Conservation (phyloP, 1,140 invertebrate genomes). For the Micrasema minimum region DNA sequence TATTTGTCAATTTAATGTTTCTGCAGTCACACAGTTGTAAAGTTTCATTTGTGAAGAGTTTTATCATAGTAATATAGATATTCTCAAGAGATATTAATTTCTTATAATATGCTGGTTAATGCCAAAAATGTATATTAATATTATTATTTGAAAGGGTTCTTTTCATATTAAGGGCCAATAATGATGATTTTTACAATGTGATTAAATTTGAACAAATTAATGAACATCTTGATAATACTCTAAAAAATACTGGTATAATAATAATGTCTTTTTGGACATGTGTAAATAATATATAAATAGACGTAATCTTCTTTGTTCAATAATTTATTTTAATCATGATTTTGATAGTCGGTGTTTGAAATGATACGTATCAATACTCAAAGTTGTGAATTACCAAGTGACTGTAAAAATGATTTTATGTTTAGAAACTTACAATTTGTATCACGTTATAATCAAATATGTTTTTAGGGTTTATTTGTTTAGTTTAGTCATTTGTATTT, state of each 20-base stretch:
- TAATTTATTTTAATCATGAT: constrained; percentile 53
- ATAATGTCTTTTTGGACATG: constrained; percentile 50
- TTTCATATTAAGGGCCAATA: neutral
- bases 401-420: constrained; percentile 36
- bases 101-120: constrained; percentile 43
- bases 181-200: constrained; percentile 45
- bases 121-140: constrained; percentile 45
- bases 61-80: constrained; percentile 19
- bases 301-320: constrained; percentile 49
- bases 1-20: no score
- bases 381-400: constrained; percentile 50
- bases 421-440: constrained; percentile 31
- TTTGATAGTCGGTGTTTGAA: constrained; percentile 52
- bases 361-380: constrained; percentile 54
- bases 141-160: constrained; percentile 29
- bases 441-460: constrained; percentile 30
- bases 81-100: constrained; percentile 34
- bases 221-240: constrained; percentile 42
- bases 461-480: constrained; percentile 17
- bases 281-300: constrained; percentile 53
- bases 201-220: constrained; percentile 46
- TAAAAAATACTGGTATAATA: constrained; percentile 44
- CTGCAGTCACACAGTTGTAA: no score
- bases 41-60: constrained; percentile 9
- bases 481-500: constrained; percentile 27